These are phyloP conservation scores for Drosophila anceps DNA, from an alignment of 2,888 invertebrate species.

Conservation along the genomic window DNA sequence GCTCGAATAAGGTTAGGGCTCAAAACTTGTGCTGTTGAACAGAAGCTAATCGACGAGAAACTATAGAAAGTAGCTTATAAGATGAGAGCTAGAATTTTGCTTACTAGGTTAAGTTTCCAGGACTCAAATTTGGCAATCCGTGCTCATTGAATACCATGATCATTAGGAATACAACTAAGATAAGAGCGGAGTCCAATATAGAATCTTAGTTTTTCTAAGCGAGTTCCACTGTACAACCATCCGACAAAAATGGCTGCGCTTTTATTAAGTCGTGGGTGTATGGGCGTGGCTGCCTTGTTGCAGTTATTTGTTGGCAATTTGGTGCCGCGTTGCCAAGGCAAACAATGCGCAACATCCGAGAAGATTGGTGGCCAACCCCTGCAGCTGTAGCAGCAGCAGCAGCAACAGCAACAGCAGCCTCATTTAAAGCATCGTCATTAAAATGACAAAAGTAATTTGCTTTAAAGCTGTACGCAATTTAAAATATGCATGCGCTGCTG, in stretches of 20 bases:
- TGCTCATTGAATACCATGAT: too few relatives aligned
- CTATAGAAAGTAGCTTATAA: too few relatives aligned
- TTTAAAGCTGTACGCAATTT: slow-evolving; percentile 66
- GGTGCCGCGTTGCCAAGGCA: slow-evolving; percentile 41
- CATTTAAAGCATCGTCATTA: slow-evolving; percentile 62
- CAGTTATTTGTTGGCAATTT: slow-evolving; percentile 47
- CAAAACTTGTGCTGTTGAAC: too few relatives aligned
- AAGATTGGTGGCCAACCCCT: slow-evolving; percentile 39
- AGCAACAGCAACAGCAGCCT: slow-evolving; percentile 12
- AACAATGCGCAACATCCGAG: slow-evolving; percentile 59
- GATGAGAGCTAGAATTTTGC: background rate
- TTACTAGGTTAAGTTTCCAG: background rate
- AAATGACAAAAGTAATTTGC: slow-evolving; percentile 76
- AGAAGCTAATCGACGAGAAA: too few relatives aligned
- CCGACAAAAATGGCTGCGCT: slow-evolving; percentile 35
- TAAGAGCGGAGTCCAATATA: too few relatives aligned
- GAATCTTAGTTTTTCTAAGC: background rate
- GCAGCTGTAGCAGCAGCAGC: slow-evolving; percentile 7
- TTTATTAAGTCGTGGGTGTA: slow-evolving; percentile 52
- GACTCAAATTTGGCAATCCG: background rate
- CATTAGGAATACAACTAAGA: background rate
- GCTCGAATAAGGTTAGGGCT: too few relatives aligned
- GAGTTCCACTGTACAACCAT: slow-evolving; percentile 18
- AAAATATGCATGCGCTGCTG: slow-evolving; percentile 52
- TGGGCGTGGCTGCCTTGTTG: slow-evolving; percentile 27